A percentile compares a stretch with the other conserved stretches of the same genome.
phyloP scores from a whole-genome alignment of 1,140 invertebrate genomes.

The Diabrotica virgifera region DNA sequence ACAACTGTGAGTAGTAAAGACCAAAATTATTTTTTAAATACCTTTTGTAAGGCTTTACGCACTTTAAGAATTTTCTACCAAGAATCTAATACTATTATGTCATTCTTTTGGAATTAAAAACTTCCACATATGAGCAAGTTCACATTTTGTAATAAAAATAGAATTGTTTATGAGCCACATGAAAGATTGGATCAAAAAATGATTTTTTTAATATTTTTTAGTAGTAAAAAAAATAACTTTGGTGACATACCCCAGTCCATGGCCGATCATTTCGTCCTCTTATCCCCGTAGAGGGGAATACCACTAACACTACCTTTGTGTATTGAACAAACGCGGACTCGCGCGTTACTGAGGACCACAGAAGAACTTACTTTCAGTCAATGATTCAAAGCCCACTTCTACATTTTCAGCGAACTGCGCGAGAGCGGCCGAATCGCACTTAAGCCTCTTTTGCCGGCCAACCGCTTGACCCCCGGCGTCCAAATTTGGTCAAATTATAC shows the following conservation, averaged over 20 bases:
- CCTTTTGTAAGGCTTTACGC: too few species aligned
- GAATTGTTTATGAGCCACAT: too few species aligned
- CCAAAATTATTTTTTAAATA: too few species aligned
- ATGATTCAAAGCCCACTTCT: conserved; percentile 35
- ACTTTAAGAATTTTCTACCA: too few species aligned
- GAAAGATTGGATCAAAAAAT: too few species aligned
- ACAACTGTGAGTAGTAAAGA: too few species aligned
- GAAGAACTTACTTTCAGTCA: conserved; percentile 38
- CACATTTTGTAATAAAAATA: too few species aligned
- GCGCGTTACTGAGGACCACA: conserved; percentile 45
- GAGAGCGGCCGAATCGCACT: conserved; percentile 24
- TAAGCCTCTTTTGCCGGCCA: conserved; percentile 20
- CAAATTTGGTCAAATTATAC: conserved; percentile 21
- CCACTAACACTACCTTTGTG: conserved; percentile 38
- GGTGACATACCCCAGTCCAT: conserved; percentile 42
- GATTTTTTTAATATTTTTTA: too few species aligned
- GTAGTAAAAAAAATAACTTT: too few species aligned
- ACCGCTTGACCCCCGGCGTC: conserved; percentile 17
- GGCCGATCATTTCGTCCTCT: conserved; percentile 43
- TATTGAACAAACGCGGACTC: conserved; percentile 42
- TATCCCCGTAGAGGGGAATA: conserved; percentile 34
- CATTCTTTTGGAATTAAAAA: too few species aligned
- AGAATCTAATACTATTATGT: too few species aligned
- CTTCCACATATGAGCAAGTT: too few species aligned
- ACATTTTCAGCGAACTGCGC: conserved; percentile 34